phyloP scores from a whole-genome alignment of 2,888 invertebrate species.

The Crossocerus cetratus region DNA sequence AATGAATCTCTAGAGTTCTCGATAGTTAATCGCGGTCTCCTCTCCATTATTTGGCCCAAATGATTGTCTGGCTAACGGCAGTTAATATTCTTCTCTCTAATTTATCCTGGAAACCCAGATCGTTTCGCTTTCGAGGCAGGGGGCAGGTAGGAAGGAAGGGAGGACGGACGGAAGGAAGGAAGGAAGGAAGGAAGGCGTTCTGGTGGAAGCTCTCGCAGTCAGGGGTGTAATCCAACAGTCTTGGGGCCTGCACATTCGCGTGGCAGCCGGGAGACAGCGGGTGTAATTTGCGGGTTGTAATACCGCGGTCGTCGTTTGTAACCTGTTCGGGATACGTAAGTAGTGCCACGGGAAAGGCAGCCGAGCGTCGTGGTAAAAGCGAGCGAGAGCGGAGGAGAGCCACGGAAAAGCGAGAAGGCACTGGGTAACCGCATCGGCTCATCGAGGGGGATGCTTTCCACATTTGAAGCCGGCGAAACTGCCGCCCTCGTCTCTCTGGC shows the following conservation, averaged over 20 bases:
- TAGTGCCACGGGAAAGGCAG: slow-evolving; percentile 41
- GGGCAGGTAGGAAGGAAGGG: background rate
- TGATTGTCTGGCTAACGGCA: slow-evolving; percentile 43
- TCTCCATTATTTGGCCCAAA: slow-evolving; percentile 25
- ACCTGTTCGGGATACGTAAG: slow-evolving; percentile 66
- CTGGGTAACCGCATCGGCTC: slow-evolving; percentile 69
- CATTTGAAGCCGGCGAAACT: slow-evolving; percentile 46
- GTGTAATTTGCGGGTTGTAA: slow-evolving; percentile 72
- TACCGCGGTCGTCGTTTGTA: slow-evolving; percentile 70
- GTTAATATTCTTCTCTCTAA: slow-evolving; percentile 45
- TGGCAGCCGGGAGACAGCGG: slow-evolving; percentile 35
- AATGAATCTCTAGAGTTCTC: background rate
- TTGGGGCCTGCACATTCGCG: slow-evolving; percentile 49
- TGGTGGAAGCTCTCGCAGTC: slow-evolving; percentile 31
- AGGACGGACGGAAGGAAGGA: background rate
- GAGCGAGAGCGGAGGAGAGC: slow-evolving; percentile 32
- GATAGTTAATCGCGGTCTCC: slow-evolving; percentile 8
- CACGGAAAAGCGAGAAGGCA: slow-evolving; percentile 51
- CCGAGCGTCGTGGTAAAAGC: slow-evolving; percentile 32
- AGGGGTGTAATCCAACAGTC: slow-evolving; percentile 47
- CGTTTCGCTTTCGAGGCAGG: slow-evolving; percentile 31
- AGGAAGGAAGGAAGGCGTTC: slow-evolving; percentile 17
- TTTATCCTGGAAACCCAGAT: slow-evolving; percentile 38
- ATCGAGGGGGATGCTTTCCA: slow-evolving; percentile 64
- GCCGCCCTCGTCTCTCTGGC: slow-evolving; percentile 27